A percentile compares a stretch with the other conserved stretches of the same genome.
These are phyloP conservation scores for Dasypus novemcinctus DNA, from an alignment of 2,113 vertebrate species.

Conservation along the genomic window DNA sequence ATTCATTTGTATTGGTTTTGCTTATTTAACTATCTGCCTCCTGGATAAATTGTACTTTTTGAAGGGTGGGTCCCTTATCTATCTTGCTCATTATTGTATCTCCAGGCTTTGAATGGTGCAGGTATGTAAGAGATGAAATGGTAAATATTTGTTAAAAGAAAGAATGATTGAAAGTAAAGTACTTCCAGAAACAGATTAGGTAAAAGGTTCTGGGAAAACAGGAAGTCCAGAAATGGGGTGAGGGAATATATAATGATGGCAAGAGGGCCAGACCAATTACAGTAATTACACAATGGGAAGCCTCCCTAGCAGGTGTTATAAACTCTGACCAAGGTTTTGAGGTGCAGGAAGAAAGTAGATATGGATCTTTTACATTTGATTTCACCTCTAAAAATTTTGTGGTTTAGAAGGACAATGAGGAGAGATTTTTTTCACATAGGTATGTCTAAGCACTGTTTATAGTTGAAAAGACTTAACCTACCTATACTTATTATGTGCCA, in stretches of 20 bases:
- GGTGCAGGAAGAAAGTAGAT: not conserved
- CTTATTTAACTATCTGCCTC: not conserved
- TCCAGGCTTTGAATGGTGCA: not conserved
- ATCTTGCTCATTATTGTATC: not conserved
- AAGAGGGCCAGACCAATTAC: not conserved
- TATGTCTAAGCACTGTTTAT: not conserved
- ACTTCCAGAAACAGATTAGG: not conserved
- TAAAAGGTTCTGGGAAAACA: not conserved
- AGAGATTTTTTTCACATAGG: not conserved
- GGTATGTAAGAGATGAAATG: not conserved
- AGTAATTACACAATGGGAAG: not conserved
- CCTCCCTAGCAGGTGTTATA: not conserved
- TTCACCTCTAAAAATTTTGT: not conserved
- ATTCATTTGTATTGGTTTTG: not conserved
- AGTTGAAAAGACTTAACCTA: not conserved
- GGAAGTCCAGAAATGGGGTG: not conserved
- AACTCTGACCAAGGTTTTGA: not conserved
- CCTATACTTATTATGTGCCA: not conserved
- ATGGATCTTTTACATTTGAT: not conserved
- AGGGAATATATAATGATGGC: not conserved
- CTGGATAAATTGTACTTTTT: not conserved
- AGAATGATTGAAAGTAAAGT: not conserved
- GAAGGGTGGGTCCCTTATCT: not conserved
- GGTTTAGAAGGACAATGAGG: not conserved
- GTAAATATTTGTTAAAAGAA: not conserved